A percentile compares a stretch with the other conserved stretches of the same genome.
Conservation (phyloP, 2,113 vertebrate species). For the Sula dactylatra region DNA sequence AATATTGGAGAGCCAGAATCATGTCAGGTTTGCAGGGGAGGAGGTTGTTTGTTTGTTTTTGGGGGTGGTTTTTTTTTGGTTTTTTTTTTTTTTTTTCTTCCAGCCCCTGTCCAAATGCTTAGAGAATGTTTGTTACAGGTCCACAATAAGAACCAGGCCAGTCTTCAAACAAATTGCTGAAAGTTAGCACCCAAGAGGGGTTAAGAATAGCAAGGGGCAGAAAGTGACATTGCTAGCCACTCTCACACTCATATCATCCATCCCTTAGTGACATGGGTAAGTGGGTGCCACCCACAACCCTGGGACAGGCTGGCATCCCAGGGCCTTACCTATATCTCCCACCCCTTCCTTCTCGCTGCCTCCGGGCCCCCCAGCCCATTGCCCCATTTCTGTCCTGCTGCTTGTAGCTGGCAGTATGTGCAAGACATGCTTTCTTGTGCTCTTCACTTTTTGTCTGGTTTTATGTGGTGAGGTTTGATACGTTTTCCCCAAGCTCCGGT, state of each 20-base stretch:
- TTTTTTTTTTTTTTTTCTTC: neutral
- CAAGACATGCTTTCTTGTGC: neutral
- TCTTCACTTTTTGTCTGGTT: neutral
- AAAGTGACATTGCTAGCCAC: neutral
- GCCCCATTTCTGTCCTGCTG: neutral
- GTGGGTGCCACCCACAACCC: neutral
- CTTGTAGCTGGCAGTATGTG: neutral
- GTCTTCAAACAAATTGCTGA: neutral
- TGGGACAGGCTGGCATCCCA: neutral
- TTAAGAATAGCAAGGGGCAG: neutral
- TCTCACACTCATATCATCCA: neutral
- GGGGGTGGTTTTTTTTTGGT: too few relatives aligned
- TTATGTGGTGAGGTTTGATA: neutral
- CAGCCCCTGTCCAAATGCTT: neutral
- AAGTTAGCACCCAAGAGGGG: neutral
- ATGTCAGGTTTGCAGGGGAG: neutral
- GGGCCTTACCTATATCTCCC: neutral
- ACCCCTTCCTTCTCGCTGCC: neutral
- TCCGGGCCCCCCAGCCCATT: neutral
- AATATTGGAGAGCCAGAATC: neutral
- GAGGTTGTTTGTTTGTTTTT: too few relatives aligned
- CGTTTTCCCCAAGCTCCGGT: fast-evolving
- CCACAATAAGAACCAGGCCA: neutral
- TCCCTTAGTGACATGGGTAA: neutral
- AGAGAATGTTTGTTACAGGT: neutral